Evolutionary conservation across 2,113 vertebrate genomes (phyloP).

Genomic region (Tyrannus savana): DNA sequence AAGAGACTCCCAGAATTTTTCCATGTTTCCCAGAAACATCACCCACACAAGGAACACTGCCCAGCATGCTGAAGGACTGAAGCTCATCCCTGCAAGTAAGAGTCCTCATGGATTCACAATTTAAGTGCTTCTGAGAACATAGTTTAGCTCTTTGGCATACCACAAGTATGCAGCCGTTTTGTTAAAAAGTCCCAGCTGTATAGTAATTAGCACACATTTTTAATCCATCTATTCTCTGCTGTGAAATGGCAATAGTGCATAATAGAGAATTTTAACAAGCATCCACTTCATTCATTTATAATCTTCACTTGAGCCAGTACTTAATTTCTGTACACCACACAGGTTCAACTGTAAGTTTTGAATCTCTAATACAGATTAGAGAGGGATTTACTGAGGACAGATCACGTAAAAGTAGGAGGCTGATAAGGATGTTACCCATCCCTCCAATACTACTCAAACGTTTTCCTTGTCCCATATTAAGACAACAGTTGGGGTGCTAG

Average conservation of each 20-base stretch:
- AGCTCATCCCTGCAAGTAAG: not conserved
- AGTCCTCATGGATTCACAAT: not conserved
- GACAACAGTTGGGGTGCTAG: not conserved
- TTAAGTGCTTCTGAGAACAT: conserved; percentile 53
- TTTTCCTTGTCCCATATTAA: not conserved
- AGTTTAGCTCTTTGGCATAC: conserved; percentile 18
- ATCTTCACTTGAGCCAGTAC: not conserved
- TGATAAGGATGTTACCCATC: not conserved
- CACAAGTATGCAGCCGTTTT: conserved; percentile 54
- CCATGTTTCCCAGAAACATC: not conserved
- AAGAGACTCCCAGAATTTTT: not conserved
- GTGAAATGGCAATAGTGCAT: not conserved
- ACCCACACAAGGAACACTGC: not conserved
- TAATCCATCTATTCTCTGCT: conserved; percentile 18
- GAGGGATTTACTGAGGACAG: not conserved
- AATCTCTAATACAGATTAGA: not conserved
- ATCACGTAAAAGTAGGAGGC: not conserved
- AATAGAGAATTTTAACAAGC: conserved; percentile 22
- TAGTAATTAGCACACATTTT: conserved; percentile 47
- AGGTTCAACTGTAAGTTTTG: not conserved
- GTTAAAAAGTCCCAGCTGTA: conserved; percentile 65
- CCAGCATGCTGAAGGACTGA: not conserved
- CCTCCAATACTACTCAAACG: not conserved
- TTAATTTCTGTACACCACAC: not conserved
- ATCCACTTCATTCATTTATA: not conserved